Base-by-base conservation (phyloP, 1,140 invertebrate species). In the Tetramorium parvispinum region DNA sequence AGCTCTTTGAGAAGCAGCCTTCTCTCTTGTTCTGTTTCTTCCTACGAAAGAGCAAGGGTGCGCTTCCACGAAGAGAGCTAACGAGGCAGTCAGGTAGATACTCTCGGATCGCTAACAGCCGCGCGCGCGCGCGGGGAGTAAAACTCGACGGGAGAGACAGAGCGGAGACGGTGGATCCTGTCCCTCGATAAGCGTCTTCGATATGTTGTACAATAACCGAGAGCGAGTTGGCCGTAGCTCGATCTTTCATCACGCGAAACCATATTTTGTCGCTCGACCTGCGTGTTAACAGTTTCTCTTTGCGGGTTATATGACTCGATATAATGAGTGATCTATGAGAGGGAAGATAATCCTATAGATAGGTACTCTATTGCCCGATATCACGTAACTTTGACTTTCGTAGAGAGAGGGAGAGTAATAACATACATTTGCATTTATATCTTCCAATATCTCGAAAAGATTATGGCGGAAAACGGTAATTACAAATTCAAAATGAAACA, bases 51-150 rank as follows among this genome's bases (percentile, higher is more conserved):
- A 70, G 59, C 24, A 71, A 51, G 78, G 63, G 46, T 55, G 63
- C 53, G 32, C 68, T 89, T 89, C 86, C 86, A 89, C 88, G 88
- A 89, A 89, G 65, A 57, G 71, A 87, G 77, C 57, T 83, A 88
- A 88, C 71, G 55, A 88, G 87, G 27, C 63, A 51, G 65, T 57
- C 78, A 70, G 78, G 63, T 81, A 89, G 78, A 53, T 83, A 76
- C 86, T 32, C 4, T 85, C 63, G 57, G 59, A 66, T 87, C 86
- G 76, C 51, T 73, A 88, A 87, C 55, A 63, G 49, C 63, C 63
- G 73, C 77, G 32, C 32, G 3, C 32, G 3, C 32, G 32, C 32
- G 43, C 85, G 78, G 75, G 68, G 66, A 79, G 53, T 43, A 88
- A 68, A 68, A 70, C 86, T 85, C 81, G 57, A 53, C 85, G 46